Percentiles rank a stretch among this genome's conserved stretches.
These are phyloP conservation scores for Mormyrus lacerda DNA, from an alignment of 2,113 vertebrate species.

Conservation along the genomic window DNA sequence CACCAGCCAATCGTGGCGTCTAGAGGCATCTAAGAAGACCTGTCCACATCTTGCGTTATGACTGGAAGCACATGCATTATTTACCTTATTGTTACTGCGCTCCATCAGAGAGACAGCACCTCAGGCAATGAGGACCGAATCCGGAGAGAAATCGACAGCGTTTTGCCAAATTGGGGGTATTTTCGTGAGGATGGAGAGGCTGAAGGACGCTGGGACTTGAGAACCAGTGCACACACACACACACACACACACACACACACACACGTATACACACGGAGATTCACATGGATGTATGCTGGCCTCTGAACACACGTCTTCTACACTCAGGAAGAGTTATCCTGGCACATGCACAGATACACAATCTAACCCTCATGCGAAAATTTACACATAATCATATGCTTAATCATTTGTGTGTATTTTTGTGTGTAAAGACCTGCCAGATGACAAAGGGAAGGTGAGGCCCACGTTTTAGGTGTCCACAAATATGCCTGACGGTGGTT, in stretches of 20 bases:
- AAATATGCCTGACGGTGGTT: neutral
- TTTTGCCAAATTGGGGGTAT: neutral
- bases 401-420: neutral
- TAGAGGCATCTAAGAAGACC: neutral
- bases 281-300: neutral
- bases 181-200: neutral
- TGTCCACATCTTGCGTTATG: neutral
- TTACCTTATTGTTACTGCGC: neutral
- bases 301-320: neutral
- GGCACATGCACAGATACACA: neutral
- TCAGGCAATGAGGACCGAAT: neutral
- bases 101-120: neutral
- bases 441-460: neutral
- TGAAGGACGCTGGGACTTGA: neutral
- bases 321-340: neutral
- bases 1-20: neutral
- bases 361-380: neutral
- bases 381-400: neutral
- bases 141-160: neutral
- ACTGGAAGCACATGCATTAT: neutral
- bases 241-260: neutral
- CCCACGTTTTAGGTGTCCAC: neutral
- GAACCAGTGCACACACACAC: neutral
- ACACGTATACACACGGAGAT: neutral
- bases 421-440: neutral